A percentile compares a stretch with the other conserved stretches of the same genome.
phyloP scores from a whole-genome alignment of 1,140 invertebrate species.

The Sitophilus oryzae region DNA sequence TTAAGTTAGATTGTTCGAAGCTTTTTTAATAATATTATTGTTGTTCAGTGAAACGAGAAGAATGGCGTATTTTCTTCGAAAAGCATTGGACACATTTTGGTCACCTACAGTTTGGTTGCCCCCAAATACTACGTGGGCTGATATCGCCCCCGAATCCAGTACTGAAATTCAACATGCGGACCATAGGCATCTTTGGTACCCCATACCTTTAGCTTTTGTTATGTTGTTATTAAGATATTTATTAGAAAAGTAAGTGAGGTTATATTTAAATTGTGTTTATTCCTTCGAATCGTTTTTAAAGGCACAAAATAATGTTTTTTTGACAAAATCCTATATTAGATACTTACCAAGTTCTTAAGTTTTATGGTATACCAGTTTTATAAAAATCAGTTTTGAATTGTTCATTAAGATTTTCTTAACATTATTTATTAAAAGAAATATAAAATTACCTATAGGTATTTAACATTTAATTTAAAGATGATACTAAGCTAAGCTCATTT shows the following conservation, averaged over 20 bases:
- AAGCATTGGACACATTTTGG: constrained; percentile 63
- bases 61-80: constrained; percentile 27
- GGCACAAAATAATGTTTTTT: no score
- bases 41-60: not conserved
- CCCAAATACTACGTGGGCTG: constrained; percentile 83
- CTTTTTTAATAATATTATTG: not conserved
- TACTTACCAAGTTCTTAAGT: no score
- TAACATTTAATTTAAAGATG: no score
- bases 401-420: no score
- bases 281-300: no score
- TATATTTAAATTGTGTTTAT: constrained; percentile 20
- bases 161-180: constrained; percentile 73
- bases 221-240: constrained; percentile 68
- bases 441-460: no score
- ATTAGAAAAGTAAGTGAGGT: constrained; percentile 69
- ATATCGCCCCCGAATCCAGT: constrained; percentile 71
- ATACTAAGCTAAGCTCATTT: no score
- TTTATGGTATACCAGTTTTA: no score
- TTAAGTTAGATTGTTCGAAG: no score
- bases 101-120: constrained; percentile 79
- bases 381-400: no score
- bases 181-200: constrained; percentile 73
- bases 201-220: constrained; percentile 73
- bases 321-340: no score
- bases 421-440: no score